phyloP scores from a whole-genome alignment of 2,797 vertebrate species.

The Psittacula echo region DNA sequence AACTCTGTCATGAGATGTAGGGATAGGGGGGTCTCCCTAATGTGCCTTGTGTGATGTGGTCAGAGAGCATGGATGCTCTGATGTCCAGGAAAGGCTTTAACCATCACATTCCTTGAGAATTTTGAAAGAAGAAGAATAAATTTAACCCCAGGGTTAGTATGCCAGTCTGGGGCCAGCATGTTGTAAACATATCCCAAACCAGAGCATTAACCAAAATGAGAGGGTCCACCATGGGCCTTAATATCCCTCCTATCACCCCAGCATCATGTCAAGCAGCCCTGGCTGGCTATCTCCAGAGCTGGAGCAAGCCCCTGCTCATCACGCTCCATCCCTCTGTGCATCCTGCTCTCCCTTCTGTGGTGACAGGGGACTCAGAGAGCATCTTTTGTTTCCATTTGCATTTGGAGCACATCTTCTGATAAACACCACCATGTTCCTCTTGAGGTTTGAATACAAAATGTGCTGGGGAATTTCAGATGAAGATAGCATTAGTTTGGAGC shows the following conservation, averaged over 20 bases:
- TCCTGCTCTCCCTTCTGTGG: neutral
- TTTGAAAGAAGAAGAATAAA: neutral
- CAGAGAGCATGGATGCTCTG: neutral
- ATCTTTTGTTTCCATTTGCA: neutral
- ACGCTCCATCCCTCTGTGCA: neutral
- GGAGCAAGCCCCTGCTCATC: fast-evolving
- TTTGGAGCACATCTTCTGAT: neutral
- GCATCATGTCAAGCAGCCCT: neutral
- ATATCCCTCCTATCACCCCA: neutral
- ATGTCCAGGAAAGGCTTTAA: neutral
- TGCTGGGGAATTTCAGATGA: neutral
- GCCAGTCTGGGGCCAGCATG: neutral
- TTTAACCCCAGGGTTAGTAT: neutral
- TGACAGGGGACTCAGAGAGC: neutral
- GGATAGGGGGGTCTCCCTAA: neutral
- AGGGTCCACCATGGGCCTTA: neutral
- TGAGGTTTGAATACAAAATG: constrained; percentile 32
- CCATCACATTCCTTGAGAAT: neutral
- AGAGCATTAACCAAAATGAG: neutral
- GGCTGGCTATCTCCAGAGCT: neutral
- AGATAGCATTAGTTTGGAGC: neutral
- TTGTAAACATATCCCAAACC: neutral
- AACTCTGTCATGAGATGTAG: neutral
- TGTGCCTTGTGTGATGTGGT: neutral
- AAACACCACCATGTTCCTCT: neutral